phyloP scores from a whole-genome alignment of 2,888 invertebrate species.

The Acrobasis repandana region DNA sequence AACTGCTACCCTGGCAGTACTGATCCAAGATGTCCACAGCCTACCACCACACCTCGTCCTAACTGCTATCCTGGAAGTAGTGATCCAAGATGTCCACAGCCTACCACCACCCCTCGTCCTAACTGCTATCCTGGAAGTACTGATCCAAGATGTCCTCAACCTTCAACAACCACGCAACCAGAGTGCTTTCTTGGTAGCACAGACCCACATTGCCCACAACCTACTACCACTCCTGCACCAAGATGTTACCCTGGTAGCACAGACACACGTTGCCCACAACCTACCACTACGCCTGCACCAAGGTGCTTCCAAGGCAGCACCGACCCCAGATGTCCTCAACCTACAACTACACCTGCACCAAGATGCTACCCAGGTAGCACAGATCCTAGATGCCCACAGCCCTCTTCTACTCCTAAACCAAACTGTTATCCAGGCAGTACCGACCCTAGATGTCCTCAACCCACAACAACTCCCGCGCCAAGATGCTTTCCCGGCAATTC shows the following conservation, averaged over 20 bases:
- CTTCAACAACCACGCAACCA: conserved; percentile 35
- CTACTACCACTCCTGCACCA: conserved; percentile 31
- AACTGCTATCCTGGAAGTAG: conserved; percentile 39
- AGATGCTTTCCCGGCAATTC: conserved; percentile 39
- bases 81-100: conserved; percentile 35
- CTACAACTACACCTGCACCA: conserved; percentile 34
- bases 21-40: conserved; percentile 40
- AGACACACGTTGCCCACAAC: conserved; percentile 48
- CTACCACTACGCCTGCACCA: conserved; percentile 37
- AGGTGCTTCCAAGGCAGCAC: conserved; percentile 35
- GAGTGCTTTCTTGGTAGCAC: conserved; percentile 39
- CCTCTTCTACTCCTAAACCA: conserved; percentile 38
- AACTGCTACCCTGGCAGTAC: conserved; percentile 40
- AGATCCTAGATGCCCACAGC: conserved; percentile 58
- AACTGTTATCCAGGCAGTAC: conserved; percentile 50
- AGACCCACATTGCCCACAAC: conserved; percentile 47
- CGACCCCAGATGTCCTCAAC: conserved; percentile 41
- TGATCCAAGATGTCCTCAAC: conserved; percentile 31
- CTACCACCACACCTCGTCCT: conserved; percentile 34
- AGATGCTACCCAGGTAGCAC: conserved; percentile 50
- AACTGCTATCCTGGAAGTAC: conserved; percentile 17
- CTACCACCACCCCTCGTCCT: conserved; percentile 39
- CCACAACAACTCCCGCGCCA: conserved; percentile 31
- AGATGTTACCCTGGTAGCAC: conserved; percentile 50
- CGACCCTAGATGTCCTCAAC: conserved; percentile 34